These are phyloP conservation scores for Cephus spinipes DNA, from an alignment of 2,888 invertebrate genomes.

Conservation along the genomic window DNA sequence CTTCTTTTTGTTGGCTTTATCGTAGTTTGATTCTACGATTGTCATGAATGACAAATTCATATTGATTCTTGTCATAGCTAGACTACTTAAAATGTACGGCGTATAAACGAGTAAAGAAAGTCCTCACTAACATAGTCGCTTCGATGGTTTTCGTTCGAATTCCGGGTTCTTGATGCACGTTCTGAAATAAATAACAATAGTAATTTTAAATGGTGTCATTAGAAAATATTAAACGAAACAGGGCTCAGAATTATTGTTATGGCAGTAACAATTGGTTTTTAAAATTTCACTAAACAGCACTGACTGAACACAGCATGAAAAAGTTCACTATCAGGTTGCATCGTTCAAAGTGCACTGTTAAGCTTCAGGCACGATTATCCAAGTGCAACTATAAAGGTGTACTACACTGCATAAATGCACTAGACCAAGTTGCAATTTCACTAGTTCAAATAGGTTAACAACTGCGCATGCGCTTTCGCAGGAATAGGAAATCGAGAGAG, in stretches of 20 bases:
- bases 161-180: constrained; percentile 76
- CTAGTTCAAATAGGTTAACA: neutral
- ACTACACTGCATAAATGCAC: too few relatives aligned
- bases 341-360: neutral
- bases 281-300: neutral
- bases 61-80: constrained; percentile 2
- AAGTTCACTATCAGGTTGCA: neutral
- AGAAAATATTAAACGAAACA: neutral
- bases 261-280: neutral
- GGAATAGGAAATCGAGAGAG: neutral
- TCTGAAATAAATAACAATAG: constrained; percentile 67
- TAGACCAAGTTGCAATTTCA: too few relatives aligned
- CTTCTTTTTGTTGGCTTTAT: neutral
- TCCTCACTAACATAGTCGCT: constrained; percentile 54
- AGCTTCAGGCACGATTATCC: neutral
- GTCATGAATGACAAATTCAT: neutral
- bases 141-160: constrained; percentile 42
- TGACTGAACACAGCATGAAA: neutral
- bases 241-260: neutral
- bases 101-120: constrained; percentile 18
- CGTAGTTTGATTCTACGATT: neutral
- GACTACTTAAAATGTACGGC: neutral
- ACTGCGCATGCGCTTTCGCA: neutral
- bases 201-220: constrained; percentile 11
- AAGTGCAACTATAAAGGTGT: neutral